Base-by-base conservation (phyloP, 2,113 vertebrate species). In the Pelobates fuscus region DNA sequence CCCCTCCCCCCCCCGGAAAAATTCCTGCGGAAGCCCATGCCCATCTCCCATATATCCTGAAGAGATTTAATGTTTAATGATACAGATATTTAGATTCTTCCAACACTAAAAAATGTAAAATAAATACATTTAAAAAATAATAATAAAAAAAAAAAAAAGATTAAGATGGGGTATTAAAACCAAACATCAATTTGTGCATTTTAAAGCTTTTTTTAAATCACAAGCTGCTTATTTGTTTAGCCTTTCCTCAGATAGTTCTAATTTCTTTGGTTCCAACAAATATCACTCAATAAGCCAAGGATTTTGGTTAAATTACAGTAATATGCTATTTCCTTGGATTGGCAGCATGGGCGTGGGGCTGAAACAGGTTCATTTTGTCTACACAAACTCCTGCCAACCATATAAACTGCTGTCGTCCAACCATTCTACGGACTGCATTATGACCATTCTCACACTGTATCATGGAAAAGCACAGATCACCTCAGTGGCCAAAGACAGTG, bases 321-420 rank as follows among this genome's bases (percentile, higher is more conserved):
- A 77, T 61, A 77, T 68, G 55, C 65, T 77, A 61, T 77, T 77
- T 60, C 64, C 64, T 32, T 61, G 20, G 20, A 77, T 68, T 68
- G 73, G 65, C 73, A 76, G 65, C 37, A 52, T 60, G 65, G 73
- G 64, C 67, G 65, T 77, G 73, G 41, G 46, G 10, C 54, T 46
- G 27, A 68, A 61, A 68, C 55, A 37, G 73, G 73, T 68, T 77
- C 65, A 60, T 77, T 77, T 60, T 49, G 73, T 77, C 73, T 60
- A 46, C 41, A 60, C 27, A 68, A 26, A 17, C 26, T 76, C 54
- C 65, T 61, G 55, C 73, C 73, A 77, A 58, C 49, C 43, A 15
- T 23, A 68, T 61, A 67, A 68, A 49, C 49, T 77, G 55, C 37
- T 77, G 41, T 54, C 43, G 46, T 61, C 43, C 72, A 67, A 52